These are phyloP conservation scores for Leptinotarsa defecta DNA, from an alignment of 1,140 invertebrate genomes.

Conservation along the genomic window DNA sequence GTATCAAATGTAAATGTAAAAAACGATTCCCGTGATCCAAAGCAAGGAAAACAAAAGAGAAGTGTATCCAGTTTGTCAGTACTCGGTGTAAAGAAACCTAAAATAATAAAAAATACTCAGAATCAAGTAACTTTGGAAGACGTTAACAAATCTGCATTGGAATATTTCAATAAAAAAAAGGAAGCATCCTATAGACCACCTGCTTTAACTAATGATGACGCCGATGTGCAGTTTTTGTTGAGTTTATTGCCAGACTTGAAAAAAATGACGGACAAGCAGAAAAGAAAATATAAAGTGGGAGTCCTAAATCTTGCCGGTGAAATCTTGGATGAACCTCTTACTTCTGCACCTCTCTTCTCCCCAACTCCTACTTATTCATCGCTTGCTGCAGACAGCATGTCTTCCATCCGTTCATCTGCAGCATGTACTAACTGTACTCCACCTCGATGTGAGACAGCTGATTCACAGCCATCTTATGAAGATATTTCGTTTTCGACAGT, in stretches of 20 bases:
- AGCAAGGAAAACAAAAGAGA: constrained; percentile 30
- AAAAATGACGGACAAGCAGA: constrained; percentile 37
- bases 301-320: constrained; percentile 34
- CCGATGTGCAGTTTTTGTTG: constrained; percentile 36
- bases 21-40: constrained; percentile 23
- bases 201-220: constrained; percentile 31
- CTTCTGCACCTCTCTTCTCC: constrained; percentile 14
- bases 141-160: constrained; percentile 24
- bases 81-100: constrained; percentile 15
- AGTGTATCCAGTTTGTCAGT: constrained; percentile 8
- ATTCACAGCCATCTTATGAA: constrained; percentile 26
- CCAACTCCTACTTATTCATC: constrained; percentile 26
- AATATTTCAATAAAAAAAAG: constrained; percentile 25
- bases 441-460: constrained; percentile 22
- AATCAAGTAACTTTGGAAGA: constrained; percentile 27
- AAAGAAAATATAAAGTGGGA: constrained; percentile 39
- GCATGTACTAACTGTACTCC: constrained; percentile 27
- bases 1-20: constrained; percentile 19
- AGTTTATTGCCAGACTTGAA: constrained; percentile 38
- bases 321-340: constrained; percentile 27
- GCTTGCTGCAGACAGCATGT: constrained; percentile 16
- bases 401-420: constrained; percentile 27
- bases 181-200: constrained; percentile 23
- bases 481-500: constrained; percentile 23
- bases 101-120: constrained; percentile 25